phyloP scores from a whole-genome alignment of 2,888 invertebrate species.

The Spialia ferax region DNA sequence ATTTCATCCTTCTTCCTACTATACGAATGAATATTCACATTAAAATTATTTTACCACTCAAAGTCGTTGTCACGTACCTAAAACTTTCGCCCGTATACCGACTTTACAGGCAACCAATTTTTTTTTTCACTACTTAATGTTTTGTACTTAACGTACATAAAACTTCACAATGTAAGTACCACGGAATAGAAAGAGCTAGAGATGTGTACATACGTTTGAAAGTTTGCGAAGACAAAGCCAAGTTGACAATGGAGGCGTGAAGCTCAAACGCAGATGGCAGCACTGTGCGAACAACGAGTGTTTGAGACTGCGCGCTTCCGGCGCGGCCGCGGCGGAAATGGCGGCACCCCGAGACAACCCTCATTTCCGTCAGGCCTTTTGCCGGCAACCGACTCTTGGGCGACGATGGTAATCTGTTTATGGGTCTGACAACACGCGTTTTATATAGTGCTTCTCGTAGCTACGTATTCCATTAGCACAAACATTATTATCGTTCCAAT shows the following conservation, averaged over 20 bases:
- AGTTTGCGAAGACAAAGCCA: conserved; percentile 43
- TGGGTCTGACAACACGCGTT: conserved; percentile 26
- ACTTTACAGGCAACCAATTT: no score
- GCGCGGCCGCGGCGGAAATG: conserved; percentile 70
- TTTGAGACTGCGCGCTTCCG: conserved; percentile 65
- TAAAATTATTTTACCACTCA: no score
- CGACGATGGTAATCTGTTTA: conserved; percentile 50
- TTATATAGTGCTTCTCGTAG: background rate
- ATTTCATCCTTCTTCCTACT: no score
- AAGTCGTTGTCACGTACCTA: no score
- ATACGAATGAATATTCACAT: no score
- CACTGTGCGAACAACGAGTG: conserved; percentile 58
- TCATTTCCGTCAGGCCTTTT: conserved; percentile 78
- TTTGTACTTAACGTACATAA: no score
- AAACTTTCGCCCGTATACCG: no score
- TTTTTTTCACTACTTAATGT: no score
- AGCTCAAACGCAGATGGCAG: conserved; percentile 61
- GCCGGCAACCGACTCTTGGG: conserved; percentile 44
- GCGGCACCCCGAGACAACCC: conserved; percentile 74
- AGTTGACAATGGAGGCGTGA: conserved; percentile 50
- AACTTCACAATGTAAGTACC: no score
- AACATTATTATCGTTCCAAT: background rate
- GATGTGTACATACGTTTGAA: no score
- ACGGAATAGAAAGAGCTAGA: no score
- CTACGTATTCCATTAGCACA: conserved; percentile 3